Evolutionary conservation across 2,888 invertebrate genomes (phyloP), one percentile per base, ranked within the genome.

Genomic region (Anthophora plumipes): DNA sequence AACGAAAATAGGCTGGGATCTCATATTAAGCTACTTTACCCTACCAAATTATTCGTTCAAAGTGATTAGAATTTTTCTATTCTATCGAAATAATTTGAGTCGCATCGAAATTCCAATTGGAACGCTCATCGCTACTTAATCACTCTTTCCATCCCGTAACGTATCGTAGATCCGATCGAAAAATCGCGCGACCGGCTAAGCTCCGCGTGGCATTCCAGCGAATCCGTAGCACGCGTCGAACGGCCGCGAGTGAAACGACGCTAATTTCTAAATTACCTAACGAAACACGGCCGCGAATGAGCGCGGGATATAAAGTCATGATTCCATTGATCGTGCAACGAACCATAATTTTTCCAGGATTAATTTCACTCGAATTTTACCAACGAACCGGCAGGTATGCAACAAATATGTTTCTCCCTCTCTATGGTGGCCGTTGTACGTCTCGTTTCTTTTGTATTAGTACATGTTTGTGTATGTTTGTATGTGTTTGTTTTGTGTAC

Each of bases 361-460:
- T 71, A 70, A 78, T 77, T 70, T 79, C 55, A n/a, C 77, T 59
- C 59, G 57, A 69, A 77, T 69, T 76, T 50, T 14, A 20, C 39
- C 52, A 20, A 20, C 54, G 12, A 31, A 20, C 43, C 41, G 31
- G 43, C 43, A 46, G 48, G 69, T 48, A 77, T 46, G 61, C 60
- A 52, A 66, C 52, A 63, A 79, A 68, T 52, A 52, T 50, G 66
- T 69, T 66, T 54, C 79, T 46, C 46, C 63, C 48, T 72, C 70
- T 63, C n/a, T n/a, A n/a, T 1, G 48, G 37, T 37, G 50, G 37
- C 48, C 5, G 39, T 64, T 20, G 64, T 31, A 67, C 77, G 37
- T 31, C 31, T 31, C 31, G 31, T 31, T 31, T 31, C 31, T 4
- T 31, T 31, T 14, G 14, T 63, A n/a, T n/a, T n/a, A n/a, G 8